These are phyloP conservation scores for Tenualosa thibaudeaui DNA, from an alignment of 2,797 vertebrate species.

Conservation along the genomic window DNA sequence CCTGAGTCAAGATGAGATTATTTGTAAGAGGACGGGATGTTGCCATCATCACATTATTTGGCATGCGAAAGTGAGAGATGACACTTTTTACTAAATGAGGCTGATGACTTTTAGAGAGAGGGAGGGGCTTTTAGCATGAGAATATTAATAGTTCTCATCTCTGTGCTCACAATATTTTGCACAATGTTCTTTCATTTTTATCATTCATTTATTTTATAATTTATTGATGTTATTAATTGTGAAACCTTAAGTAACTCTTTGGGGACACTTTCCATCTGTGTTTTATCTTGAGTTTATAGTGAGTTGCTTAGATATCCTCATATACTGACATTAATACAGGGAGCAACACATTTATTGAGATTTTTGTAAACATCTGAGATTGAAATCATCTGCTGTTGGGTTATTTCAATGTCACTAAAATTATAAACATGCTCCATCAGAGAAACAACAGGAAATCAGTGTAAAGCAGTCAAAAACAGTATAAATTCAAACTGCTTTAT, in stretches of 20 bases:
- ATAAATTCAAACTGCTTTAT: background rate
- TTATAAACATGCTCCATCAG: background rate
- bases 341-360: background rate
- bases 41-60: conserved; percentile 53
- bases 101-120: background rate
- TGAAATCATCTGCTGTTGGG: background rate
- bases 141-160: background rate
- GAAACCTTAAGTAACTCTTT: background rate
- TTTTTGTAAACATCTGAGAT: background rate
- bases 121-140: background rate
- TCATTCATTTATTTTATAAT: background rate
- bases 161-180: background rate
- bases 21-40: conserved; percentile 53
- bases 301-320: background rate
- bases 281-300: background rate
- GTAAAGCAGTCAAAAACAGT: background rate
- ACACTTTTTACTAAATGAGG: conserved; percentile 29
- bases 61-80: conserved; percentile 44
- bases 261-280: background rate
- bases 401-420: background rate
- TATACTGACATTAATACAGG: background rate
- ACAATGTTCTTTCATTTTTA: background rate
- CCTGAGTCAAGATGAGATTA: conserved; percentile 47
- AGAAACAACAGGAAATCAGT: background rate
- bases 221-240: background rate